Evolutionary conservation across 1,140 invertebrate genomes (phyloP), one percentile per base, ranked within the genome.

Genomic region (Eurosta solidaginis): DNA sequence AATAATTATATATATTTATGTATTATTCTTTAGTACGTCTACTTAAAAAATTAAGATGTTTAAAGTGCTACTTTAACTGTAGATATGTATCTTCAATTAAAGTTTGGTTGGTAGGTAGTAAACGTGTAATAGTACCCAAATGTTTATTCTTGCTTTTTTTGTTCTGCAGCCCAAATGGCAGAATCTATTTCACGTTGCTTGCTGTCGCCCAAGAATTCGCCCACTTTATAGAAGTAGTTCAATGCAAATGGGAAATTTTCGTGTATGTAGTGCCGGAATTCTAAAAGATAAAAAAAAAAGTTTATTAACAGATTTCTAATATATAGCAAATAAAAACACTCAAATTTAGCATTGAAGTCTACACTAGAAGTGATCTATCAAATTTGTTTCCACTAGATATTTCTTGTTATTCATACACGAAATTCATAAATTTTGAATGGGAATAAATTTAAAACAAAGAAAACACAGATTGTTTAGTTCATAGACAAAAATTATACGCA

Each of bases 151-250:
- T 17, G 49, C 63, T 73, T 74, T 33, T 49, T 77, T 63, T 50
- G 42, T 27, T 76, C 45, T n/a, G 47, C 83, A 73, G 83, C 83
- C 91, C 91, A 92, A 78, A 89, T 84, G 80, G 83, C 85, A 6
- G 88, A 82, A 81, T 92, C 91, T 33, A 88, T 79, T 74, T 91
- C 85, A 68, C 91, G 87, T 27, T 88, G 89, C 42, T 89, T 89
- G 44, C 86, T 89, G n/a, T 89, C 87, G 14, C 89, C 88, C 14
- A 92, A 78, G 27, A 84, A 85, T 82, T 92, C 91, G 47, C 91
- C 91, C n/a, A 91, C 78, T 81, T 87, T 88, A 82, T 92, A 92
- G 82, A 91, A 92, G 20, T 89, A 88, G 81, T 92, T 90, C 52
- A 92, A 82, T n/a, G 90, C 84, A 81, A 88, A 89, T 42, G 90